phyloP scores from a whole-genome alignment of 2,888 invertebrate species.

The Emmelina monodactyla region DNA sequence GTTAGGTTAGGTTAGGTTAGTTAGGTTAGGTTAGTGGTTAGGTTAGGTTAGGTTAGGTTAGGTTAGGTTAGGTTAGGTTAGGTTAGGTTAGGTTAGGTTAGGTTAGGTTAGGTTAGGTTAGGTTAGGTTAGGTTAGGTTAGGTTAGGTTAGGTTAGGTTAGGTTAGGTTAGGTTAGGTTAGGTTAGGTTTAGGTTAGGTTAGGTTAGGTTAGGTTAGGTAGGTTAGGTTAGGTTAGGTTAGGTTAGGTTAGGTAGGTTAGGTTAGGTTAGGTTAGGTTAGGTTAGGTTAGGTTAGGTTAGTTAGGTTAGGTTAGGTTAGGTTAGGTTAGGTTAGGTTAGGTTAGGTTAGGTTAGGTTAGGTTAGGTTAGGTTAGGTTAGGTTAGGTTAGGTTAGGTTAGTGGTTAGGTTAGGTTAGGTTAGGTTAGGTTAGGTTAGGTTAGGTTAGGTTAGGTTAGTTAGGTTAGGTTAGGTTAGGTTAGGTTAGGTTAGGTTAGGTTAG shows the following conservation, averaged over 20 bases:
- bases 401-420: constrained; percentile 16
- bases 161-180: constrained; percentile 14
- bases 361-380: constrained; percentile 2
- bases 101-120: constrained; percentile 11
- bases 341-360: constrained; percentile 2
- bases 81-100: constrained; percentile 12
- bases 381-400: constrained; percentile 15
- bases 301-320: constrained; percentile 2
- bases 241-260: constrained; percentile 14
- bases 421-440: constrained; percentile 14
- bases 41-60: constrained; percentile 14
- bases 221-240: constrained; percentile 14
- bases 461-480: constrained; percentile 14
- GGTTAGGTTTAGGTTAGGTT: constrained; percentile 14
- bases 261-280: constrained; percentile 14
- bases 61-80: constrained; percentile 14
- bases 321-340: constrained; percentile 3
- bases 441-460: constrained; percentile 15
- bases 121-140: constrained; percentile 12
- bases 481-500: constrained; percentile 9
- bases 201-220: constrained; percentile 13
- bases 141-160: constrained; percentile 13
- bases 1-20: constrained; percentile 13
- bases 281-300: constrained; percentile 12
- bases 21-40: constrained; percentile 14